These are phyloP conservation scores for Thymelicus lineola DNA, from an alignment of 2,888 invertebrate genomes.

Conservation along the genomic window DNA sequence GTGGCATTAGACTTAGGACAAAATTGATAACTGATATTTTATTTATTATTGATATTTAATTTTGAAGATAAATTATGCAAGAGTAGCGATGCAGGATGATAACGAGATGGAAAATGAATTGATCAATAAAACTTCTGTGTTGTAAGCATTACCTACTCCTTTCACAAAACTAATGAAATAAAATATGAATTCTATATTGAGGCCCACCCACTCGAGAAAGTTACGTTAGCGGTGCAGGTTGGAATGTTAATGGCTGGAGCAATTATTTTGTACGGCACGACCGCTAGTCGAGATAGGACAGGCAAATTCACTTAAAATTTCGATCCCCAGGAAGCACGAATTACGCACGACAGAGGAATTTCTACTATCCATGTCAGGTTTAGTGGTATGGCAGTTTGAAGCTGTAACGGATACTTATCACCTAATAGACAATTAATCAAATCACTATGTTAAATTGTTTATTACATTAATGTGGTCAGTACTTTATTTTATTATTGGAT, in stretches of 20 bases:
- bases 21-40: too few relatives aligned
- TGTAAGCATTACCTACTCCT: neutral
- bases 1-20: too few relatives aligned
- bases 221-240: conserved; percentile 56
- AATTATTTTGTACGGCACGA: conserved; percentile 64
- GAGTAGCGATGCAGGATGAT: neutral
- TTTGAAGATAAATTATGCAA: too few relatives aligned
- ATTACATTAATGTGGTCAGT: too few relatives aligned
- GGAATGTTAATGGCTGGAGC: conserved; percentile 72
- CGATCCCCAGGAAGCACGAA: conserved; percentile 30
- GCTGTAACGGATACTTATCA: too few relatives aligned
- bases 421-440: too few relatives aligned
- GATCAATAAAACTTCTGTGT: neutral
- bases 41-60: too few relatives aligned
- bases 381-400: neutral
- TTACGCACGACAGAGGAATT: conserved; percentile 30
- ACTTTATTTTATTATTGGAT: too few relatives aligned
- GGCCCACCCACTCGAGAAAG: conserved; percentile 64
- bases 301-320: conserved; percentile 42
- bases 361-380: conserved; percentile 3
- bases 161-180: conserved; percentile 27
- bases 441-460: too few relatives aligned
- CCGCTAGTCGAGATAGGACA: conserved; percentile 54
- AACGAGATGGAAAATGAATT: neutral
- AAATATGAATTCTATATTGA: conserved; percentile 53